Evolutionary conservation across 1,140 invertebrate species (phyloP).

Genomic region (Cotesia chilonis): DNA sequence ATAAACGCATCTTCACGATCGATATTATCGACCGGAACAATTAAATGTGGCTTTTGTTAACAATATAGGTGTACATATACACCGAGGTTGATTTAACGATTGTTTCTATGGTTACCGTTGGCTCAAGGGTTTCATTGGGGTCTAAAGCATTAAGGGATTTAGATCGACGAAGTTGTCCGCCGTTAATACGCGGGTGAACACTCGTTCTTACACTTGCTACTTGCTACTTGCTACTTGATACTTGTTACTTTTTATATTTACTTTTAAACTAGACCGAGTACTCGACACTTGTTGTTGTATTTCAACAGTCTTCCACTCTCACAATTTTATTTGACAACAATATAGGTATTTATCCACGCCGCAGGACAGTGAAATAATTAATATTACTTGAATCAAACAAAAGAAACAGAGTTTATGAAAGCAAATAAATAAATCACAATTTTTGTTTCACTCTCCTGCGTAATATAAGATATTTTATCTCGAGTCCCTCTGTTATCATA

Average conservation of each 20-base stretch:
- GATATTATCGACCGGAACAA: slow-evolving; percentile 55
- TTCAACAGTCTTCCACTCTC: background rate
- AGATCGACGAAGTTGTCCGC: slow-evolving; percentile 31
- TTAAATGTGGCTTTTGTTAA: slow-evolving; percentile 7
- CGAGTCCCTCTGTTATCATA: slow-evolving; percentile 23
- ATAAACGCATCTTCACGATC: slow-evolving; percentile 34
- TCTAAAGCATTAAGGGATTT: slow-evolving; percentile 23
- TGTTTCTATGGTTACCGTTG: slow-evolving; percentile 57
- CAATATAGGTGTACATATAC: slow-evolving; percentile 1
- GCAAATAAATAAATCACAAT: slow-evolving; percentile 19
- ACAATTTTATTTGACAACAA: background rate
- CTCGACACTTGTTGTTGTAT: background rate
- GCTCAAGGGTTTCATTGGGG: slow-evolving; percentile 32
- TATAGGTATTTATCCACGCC: background rate
- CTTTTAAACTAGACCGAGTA: background rate
- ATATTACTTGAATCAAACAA: background rate
- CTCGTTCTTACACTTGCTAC: background rate
- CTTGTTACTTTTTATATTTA: background rate
- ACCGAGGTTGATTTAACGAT: slow-evolving; percentile 47
- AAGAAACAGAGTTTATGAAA: slow-evolving; percentile 37
- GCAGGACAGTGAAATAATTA: slow-evolving; percentile 15
- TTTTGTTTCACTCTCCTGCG: slow-evolving; percentile 29
- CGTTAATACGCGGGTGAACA: slow-evolving; percentile 19
- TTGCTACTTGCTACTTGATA: background rate
- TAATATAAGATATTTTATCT: slow-evolving; percentile 25